phyloP scores from a whole-genome alignment of 2,888 invertebrate genomes.

The Acrobasis repandana region DNA sequence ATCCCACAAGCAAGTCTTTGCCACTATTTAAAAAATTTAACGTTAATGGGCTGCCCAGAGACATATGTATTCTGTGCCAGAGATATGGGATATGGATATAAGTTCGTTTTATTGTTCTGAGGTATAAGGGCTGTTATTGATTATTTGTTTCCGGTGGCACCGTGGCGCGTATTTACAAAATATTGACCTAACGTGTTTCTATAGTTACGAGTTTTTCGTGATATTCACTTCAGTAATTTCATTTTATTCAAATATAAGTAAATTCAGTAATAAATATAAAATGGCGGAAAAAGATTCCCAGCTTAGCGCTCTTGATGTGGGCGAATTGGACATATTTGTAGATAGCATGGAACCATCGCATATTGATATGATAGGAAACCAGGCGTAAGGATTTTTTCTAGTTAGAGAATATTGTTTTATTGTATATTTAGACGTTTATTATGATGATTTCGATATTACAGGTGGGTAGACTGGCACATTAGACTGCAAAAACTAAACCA shows the following conservation, averaged over 20 bases:
- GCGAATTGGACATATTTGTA: conserved; percentile 89
- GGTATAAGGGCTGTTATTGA: not conserved
- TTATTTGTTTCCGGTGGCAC: conserved; percentile 31
- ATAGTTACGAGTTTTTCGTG: conserved; percentile 41
- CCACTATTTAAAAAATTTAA: too few relatives aligned
- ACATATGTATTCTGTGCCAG: too few relatives aligned
- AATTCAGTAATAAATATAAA: conserved; percentile 22
- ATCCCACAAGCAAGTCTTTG: too few relatives aligned
- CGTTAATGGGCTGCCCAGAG: too few relatives aligned
- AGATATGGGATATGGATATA: too few relatives aligned
- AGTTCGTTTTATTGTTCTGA: too few relatives aligned
- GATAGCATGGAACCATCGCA: conserved; percentile 86
- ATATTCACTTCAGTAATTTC: not conserved
- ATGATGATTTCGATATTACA: conserved; percentile 49
- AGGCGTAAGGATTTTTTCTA: conserved; percentile 53
- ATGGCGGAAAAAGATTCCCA: conserved; percentile 80
- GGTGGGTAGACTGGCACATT: conserved; percentile 93
- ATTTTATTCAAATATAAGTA: not conserved
- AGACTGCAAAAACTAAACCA: conserved; percentile 93
- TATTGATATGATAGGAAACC: conserved; percentile 86
- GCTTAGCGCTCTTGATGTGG: conserved; percentile 83
- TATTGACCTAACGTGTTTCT: conserved; percentile 44
- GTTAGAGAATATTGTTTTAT: not conserved
- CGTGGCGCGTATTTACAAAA: conserved; percentile 36
- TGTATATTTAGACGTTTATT: not conserved